Evolutionary conservation across 2,113 vertebrate genomes (phyloP).

Genomic region (Mesoclemmys tuberculata): DNA sequence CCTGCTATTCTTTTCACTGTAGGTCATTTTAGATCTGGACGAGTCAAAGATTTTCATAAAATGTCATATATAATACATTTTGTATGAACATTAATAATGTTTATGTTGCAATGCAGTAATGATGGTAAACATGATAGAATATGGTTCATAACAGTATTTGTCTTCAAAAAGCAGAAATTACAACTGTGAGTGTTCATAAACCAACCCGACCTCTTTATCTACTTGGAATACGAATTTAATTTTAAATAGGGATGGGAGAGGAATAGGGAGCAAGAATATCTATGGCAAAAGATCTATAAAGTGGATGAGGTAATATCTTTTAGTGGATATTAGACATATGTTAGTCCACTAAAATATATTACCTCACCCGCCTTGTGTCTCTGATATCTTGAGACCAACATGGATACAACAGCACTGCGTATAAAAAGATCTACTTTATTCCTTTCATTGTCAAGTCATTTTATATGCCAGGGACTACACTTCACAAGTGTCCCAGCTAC

Average conservation of each 20-base stretch:
- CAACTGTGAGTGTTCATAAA: background rate
- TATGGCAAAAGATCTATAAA: background rate
- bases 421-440: background rate
- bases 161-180: conserved; percentile 5
- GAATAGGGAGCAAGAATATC: background rate
- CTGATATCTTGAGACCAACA: background rate
- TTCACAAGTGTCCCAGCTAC: background rate
- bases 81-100: background rate
- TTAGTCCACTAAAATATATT: background rate
- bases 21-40: background rate
- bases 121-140: background rate
- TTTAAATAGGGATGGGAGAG: background rate
- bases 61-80: background rate
- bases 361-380: background rate
- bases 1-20: background rate
- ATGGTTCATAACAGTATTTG: background rate
- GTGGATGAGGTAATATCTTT: background rate
- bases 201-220: background rate
- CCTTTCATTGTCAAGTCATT: background rate
- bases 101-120: background rate
- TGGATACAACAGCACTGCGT: background rate
- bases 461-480: background rate
- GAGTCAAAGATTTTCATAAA: background rate
- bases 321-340: no score
- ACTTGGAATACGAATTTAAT: background rate